Percentiles rank a stretch among this genome's conserved stretches.
Evolutionary conservation across 2,888 invertebrate genomes (phyloP).

Genomic region (Noctua comes): DNA sequence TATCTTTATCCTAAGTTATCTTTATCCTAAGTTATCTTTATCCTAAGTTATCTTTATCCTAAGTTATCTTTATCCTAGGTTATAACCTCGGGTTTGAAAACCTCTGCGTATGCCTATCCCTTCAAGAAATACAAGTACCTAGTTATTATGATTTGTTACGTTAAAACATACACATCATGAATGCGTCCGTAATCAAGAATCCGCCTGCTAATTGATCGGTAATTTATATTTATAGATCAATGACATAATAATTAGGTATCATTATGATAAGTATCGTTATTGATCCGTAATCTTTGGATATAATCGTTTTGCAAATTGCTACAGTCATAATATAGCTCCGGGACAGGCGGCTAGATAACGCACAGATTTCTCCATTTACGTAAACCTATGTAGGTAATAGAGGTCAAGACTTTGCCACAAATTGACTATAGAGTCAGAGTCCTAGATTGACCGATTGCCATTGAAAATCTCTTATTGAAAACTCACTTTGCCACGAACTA

Average conservation of each 20-base stretch:
- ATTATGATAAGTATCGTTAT: conserved; percentile 9
- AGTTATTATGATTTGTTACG: not conserved
- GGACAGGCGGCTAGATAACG: not conserved
- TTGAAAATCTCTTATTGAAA: not conserved
- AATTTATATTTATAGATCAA: conserved; percentile 21
- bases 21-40: too few species aligned
- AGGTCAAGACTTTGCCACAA: not conserved
- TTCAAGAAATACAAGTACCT: too few species aligned
- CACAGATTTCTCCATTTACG: not conserved
- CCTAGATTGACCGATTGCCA: not conserved
- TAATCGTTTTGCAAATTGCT: not conserved
- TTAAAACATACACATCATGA: not conserved
- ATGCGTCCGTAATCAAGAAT: not conserved
- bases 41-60: too few species aligned
- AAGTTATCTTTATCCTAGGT: too few species aligned
- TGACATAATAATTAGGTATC: conserved; percentile 16
- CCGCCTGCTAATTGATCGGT: not conserved
- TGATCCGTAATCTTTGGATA: not conserved
- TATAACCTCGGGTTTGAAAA: too few species aligned
- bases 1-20: too few species aligned
- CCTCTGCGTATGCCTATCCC: too few species aligned
- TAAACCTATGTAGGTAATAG: not conserved
- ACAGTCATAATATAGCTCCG: not conserved
- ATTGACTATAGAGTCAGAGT: not conserved
- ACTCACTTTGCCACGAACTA: not conserved